A percentile compares a stretch with the other conserved stretches of the same genome.
These are phyloP conservation scores for Rhingia rostrata DNA, from an alignment of 2,888 invertebrate species.

Conservation along the genomic window DNA sequence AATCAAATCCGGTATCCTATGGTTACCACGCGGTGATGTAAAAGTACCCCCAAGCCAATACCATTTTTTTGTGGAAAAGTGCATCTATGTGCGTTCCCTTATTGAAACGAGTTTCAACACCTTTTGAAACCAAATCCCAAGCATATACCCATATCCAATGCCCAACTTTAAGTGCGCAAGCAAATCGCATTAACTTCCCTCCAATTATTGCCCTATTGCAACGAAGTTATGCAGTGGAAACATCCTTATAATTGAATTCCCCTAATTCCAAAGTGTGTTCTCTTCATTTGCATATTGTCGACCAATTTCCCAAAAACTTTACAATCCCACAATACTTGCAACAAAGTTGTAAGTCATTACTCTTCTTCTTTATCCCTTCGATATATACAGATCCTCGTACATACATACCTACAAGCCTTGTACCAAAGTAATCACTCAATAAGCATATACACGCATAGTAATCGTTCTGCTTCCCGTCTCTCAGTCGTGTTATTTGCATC, in stretches of 20 bases:
- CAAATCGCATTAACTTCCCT: conserved; percentile 56
- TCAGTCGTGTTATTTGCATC: conserved; percentile 44
- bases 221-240: conserved; percentile 41
- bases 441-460: conserved; percentile 48
- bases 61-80: too few relatives aligned
- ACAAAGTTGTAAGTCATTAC: conserved; percentile 69
- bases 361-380: conserved; percentile 31
- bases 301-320: conserved; percentile 48
- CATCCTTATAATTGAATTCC: conserved; percentile 53
- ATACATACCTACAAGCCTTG: conserved; percentile 29
- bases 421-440: conserved; percentile 69
- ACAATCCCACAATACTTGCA: conserved; percentile 57
- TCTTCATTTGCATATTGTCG: conserved; percentile 64
- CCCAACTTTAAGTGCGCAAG: conserved; percentile 7
- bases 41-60: too few relatives aligned
- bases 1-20: too few relatives aligned
- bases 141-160: neutral
- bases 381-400: neutral
- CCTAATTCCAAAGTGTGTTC: conserved; percentile 18
- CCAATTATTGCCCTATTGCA: conserved; percentile 61
- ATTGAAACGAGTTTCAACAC: too few relatives aligned
- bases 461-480: conserved; percentile 1
- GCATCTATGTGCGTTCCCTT: too few relatives aligned
- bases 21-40: too few relatives aligned
- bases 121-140: neutral